These are phyloP conservation scores for Phortica magna DNA, from an alignment of 2,888 invertebrate genomes.

Conservation along the genomic window DNA sequence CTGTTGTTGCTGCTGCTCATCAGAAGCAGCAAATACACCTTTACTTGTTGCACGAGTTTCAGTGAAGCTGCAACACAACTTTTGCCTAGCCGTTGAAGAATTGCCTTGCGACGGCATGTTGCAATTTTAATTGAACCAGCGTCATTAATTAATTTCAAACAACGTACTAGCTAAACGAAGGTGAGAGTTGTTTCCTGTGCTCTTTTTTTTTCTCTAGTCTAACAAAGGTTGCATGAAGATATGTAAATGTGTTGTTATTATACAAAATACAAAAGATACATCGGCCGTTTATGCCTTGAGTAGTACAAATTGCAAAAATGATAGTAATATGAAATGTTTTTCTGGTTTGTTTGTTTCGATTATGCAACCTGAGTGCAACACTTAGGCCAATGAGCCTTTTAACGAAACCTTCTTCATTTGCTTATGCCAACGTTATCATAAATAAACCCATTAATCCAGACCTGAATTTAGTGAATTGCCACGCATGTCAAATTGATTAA, in stretches of 20 bases:
- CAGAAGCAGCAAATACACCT: conserved; percentile 34
- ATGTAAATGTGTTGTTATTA: background rate
- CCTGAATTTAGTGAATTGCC: background rate
- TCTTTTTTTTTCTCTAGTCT: background rate
- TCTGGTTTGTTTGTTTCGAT: too few relatives aligned
- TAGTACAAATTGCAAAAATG: too few relatives aligned
- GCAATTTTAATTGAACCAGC: conserved; percentile 78
- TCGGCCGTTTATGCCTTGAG: background rate
- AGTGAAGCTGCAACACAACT: conserved; percentile 23
- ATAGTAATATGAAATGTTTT: too few relatives aligned
- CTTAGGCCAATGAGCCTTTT: too few relatives aligned
- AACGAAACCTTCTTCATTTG: too few relatives aligned
- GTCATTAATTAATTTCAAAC: conserved; percentile 76
- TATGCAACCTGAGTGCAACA: too few relatives aligned
- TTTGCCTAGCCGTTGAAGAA: conserved; percentile 39
- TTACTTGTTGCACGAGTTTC: conserved; percentile 6
- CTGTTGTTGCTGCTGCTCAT: conserved; percentile 37
- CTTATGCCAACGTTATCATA: too few relatives aligned
- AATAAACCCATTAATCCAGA: too few relatives aligned
- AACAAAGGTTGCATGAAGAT: background rate
- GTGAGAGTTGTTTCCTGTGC: background rate
- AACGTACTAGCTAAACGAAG: conserved; percentile 31
- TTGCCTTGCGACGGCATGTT: conserved; percentile 74
- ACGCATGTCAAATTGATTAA: conserved; percentile 4
- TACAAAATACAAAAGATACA: background rate